Evolutionary conservation across 64 coral and sea anemone species (phyloP), one percentile per base, ranked within the genome.

Genomic region (Porites lutea): DNA sequence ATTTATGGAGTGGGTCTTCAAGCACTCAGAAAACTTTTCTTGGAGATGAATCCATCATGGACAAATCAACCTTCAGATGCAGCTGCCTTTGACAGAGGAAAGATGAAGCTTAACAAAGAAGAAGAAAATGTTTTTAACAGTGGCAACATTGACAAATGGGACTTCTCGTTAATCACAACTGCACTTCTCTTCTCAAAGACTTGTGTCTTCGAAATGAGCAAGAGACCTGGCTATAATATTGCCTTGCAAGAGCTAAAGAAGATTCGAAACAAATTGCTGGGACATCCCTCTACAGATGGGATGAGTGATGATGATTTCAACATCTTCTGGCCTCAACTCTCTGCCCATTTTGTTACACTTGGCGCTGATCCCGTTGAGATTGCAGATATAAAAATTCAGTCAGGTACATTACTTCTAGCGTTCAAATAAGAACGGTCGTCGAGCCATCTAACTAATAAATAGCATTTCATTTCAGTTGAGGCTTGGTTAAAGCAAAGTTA

Each of bases 141-240:
- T 64, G 91, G 91, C 58, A 57, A 93, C 91, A 93, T 93, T 13
- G 6, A 88, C 4, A 23, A 93, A 70, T 93, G 91, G 91, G 91
- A 93, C 63, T 84, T 93, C 71, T 93, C 91, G 8, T 52, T 93
- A 4, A 93, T 93, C 21, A 88, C 91, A 59, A 87, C 72, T 51
- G 91, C 72, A 21, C 91, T 93, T 18, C 64, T 93, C 4, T 62
- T 67, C 48, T 79, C 91, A 10, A 70, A 13, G 4, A 72, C 37
- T 37, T 93, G 91, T 67, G 46, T 15, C 10, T 3, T 23, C 10
- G 83, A 79, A 47, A 79, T 93, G 10, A 52, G 21, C 64, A 57
- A 71, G 37, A 71, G 55, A 78, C 80, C 82, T 13, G 65, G 61
- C 12, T 79, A 70, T 47, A 27, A 71, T 37, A 7, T 15, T 77